Base-by-base conservation (phyloP, 2,113 vertebrate genomes). In the Oriolus oriolus region DNA sequence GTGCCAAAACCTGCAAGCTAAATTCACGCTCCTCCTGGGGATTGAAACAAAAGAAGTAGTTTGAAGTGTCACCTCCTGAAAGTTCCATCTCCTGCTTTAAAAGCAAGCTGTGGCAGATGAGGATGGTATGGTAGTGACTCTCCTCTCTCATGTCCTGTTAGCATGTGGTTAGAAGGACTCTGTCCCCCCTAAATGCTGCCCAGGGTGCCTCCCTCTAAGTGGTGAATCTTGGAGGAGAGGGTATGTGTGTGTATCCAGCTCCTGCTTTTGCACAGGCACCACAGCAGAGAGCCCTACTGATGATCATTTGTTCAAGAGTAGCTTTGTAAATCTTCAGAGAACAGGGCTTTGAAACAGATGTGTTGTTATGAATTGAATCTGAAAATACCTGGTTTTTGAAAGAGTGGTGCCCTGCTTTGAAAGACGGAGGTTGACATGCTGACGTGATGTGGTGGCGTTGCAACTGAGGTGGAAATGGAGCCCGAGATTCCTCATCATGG, bases 361-460 rank as follows among this genome's bases (percentile, higher is more conserved):
- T 21, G 6, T 69, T 19, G 20, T 47, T 69, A 41, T 1, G 5
- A 92, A 63, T 5, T 60, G 9, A 64, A 45, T 37, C 63, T 90
- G 71, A 54, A 80, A 69, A 74, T 33, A 65, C 21, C 23, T 60
- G 11, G 0, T 6, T 73, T 83, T 56, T 69, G 13, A 9, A 42
- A 63, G 37, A 53, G 37, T n/a, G 45, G 8, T 31, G 9, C 30
- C 30, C 42, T 83, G 35, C 42, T 87, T 54, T 77, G 52, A 53
- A 75, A 57, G 44, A 14, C n/a, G 28, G 28, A 56, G 28, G 9
- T 20, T 60, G 73, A 65, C 68, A 49, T 44, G 39, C 47, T 2
- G 6, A 11, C 0, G 0, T 26, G 52, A 22, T 0, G 0, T 24
- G 50, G 39, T 1, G 0, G 16, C 0, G 0, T 61, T 84, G 63